Evolutionary conservation across 2,888 invertebrate species (phyloP).

Genomic region (Pristionchus japonicus): DNA sequence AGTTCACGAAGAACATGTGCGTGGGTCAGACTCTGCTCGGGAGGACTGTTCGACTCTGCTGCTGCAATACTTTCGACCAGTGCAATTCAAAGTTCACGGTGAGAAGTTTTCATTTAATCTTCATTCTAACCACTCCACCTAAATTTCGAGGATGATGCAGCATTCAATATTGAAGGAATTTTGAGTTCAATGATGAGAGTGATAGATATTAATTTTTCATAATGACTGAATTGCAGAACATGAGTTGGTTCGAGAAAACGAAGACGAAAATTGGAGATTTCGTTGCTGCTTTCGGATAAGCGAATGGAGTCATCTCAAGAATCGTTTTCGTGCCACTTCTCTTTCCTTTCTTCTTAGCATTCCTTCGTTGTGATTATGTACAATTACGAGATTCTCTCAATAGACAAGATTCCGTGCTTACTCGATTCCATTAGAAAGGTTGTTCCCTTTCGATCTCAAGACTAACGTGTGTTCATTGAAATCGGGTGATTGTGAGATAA

Average conservation of each 20-base stretch:
- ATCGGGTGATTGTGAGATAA: background rate
- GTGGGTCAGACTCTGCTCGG: constrained; percentile 41
- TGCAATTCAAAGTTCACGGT: constrained; percentile 48
- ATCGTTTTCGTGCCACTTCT: background rate
- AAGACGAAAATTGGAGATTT: constrained; percentile 47
- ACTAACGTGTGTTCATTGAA: background rate
- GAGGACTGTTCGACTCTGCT: constrained; percentile 36
- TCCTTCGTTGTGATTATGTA: background rate
- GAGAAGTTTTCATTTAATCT: background rate
- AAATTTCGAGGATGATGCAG: background rate
- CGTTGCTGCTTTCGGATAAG: constrained; percentile 40
- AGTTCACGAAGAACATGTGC: constrained; percentile 48
- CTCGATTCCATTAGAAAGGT: no score
- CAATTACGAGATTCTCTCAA: background rate
- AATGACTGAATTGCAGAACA: constrained; percentile 27
- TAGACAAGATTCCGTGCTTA: no score
- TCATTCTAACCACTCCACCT: background rate
- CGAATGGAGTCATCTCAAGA: background rate
- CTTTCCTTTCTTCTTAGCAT: background rate
- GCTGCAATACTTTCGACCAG: constrained; percentile 43
- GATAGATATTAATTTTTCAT: background rate
- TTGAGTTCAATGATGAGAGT: background rate
- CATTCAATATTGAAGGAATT: background rate
- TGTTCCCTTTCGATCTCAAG: background rate
- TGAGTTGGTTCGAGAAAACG: constrained; percentile 45